Evolutionary conservation across 1,140 invertebrate species (phyloP).

Genomic region (Caenorhabditis latens): DNA sequence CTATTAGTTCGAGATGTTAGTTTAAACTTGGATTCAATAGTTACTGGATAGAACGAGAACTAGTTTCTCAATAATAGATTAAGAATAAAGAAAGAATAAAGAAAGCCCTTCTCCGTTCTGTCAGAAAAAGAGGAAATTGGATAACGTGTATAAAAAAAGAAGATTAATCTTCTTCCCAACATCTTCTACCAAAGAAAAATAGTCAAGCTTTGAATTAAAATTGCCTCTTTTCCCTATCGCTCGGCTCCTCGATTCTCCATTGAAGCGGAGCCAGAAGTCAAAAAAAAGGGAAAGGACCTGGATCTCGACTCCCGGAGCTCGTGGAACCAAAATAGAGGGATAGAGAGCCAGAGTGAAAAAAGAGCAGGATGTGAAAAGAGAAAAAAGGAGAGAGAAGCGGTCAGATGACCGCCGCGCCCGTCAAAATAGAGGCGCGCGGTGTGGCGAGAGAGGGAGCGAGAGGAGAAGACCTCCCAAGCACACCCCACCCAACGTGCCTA

Average conservation of each 20-base stretch:
- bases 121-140: too few relatives aligned
- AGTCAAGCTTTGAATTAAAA: neutral
- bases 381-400: slow-evolving; percentile 34
- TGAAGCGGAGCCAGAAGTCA: slow-evolving; percentile 11
- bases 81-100: too few relatives aligned
- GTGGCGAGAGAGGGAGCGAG: neutral
- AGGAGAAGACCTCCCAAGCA: slow-evolving; percentile 26
- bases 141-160: too few relatives aligned
- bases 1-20: too few relatives aligned
- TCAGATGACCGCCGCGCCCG: slow-evolving; percentile 52
- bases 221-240: neutral
- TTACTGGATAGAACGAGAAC: too few relatives aligned
- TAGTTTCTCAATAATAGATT: too few relatives aligned
- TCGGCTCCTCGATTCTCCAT: neutral
- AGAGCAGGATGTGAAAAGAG: neutral
- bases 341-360: neutral
- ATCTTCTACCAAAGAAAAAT: neutral
- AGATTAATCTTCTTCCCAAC: too few relatives aligned
- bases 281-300: neutral
- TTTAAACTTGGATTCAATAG: too few relatives aligned
- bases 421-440: slow-evolving; percentile 50
- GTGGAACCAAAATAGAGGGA: neutral
- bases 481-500: slow-evolving; percentile 17
- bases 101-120: too few relatives aligned
- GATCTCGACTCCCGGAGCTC: slow-evolving; percentile 3